Conservation (phyloP, 2,113 vertebrate species). For the Hiodon tergisus region DNA sequence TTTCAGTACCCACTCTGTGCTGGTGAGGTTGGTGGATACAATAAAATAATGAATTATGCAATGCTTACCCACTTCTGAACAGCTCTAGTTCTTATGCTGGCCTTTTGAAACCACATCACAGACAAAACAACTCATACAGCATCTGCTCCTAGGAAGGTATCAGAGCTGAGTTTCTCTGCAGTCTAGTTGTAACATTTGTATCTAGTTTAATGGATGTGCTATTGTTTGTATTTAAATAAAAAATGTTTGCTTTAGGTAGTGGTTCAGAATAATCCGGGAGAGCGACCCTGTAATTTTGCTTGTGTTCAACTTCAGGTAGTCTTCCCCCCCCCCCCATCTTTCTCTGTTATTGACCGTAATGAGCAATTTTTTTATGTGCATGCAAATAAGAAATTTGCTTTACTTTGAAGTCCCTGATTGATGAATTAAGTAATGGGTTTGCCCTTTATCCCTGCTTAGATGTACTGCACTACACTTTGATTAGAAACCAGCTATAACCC, state of each 20-base stretch:
- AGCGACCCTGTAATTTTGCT: not conserved
- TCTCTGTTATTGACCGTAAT: not conserved
- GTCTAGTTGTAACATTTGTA: constrained; percentile 5
- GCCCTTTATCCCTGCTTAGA: too few relatives aligned
- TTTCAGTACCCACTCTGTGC: too few relatives aligned
- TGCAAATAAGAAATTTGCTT: constrained; percentile 38
- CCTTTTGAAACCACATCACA: not conserved
- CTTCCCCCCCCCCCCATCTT: not conserved
- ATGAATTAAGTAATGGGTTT: constrained; percentile 32
- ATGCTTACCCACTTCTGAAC: not conserved
- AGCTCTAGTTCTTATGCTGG: not conserved
- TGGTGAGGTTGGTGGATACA: too few relatives aligned
- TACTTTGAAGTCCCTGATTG: constrained; percentile 30
- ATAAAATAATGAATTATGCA: too few relatives aligned
- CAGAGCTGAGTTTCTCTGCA: constrained; percentile 28
- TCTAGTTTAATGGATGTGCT: constrained; percentile 1
- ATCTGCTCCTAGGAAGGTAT: constrained; percentile 38
- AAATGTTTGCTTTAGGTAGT: constrained; percentile 1
- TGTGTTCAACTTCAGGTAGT: too few relatives aligned
- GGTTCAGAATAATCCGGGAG: constrained; percentile 30
- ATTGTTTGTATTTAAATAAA: not conserved
- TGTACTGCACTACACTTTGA: too few relatives aligned
- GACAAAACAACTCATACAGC: constrained; percentile 1
- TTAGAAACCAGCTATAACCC: too few relatives aligned
- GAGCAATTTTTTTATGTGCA: not conserved